Conservation (phyloP, 2,797 vertebrate species). For the Microtus agrestis region DNA sequence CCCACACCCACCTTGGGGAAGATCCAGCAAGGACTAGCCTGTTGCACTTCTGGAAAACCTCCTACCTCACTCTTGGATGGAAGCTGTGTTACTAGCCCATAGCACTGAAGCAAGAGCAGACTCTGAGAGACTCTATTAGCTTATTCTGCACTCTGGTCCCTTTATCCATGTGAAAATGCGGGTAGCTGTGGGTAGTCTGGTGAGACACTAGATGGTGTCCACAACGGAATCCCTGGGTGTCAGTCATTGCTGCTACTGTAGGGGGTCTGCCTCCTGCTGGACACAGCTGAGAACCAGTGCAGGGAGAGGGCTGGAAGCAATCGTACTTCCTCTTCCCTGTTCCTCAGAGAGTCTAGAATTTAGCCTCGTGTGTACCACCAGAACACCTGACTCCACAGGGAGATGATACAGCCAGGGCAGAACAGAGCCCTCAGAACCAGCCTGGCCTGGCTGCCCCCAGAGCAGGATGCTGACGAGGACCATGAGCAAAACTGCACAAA, state of each 20-base stretch:
- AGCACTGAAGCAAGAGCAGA: not conserved
- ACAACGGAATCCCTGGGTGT: not conserved
- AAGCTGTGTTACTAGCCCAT: not conserved
- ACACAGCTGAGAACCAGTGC: not conserved
- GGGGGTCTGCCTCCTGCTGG: not conserved
- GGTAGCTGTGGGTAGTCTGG: not conserved
- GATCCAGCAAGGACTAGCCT: not conserved
- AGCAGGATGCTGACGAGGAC: not conserved
- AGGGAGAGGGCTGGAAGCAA: not conserved
- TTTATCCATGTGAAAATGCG: not conserved
- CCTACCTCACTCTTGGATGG: rapidly evolving
- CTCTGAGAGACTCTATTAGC: not conserved
- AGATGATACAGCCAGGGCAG: not conserved
- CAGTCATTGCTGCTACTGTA: no score
- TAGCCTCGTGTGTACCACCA: not conserved
- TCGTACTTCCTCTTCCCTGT: no score
- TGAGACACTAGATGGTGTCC: not conserved
- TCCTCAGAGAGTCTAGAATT: no score
- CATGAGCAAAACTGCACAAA: not conserved
- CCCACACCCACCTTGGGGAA: no score
- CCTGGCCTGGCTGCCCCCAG: not conserved
- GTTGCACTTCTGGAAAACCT: not conserved
- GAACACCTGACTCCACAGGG: no score
- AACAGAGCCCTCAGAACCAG: not conserved
- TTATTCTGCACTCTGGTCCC: not conserved